Percentiles rank a stretch among this genome's conserved stretches.
phyloP scores from a whole-genome alignment of 2,888 invertebrate genomes.

The Andrena haemorrhoa region DNA sequence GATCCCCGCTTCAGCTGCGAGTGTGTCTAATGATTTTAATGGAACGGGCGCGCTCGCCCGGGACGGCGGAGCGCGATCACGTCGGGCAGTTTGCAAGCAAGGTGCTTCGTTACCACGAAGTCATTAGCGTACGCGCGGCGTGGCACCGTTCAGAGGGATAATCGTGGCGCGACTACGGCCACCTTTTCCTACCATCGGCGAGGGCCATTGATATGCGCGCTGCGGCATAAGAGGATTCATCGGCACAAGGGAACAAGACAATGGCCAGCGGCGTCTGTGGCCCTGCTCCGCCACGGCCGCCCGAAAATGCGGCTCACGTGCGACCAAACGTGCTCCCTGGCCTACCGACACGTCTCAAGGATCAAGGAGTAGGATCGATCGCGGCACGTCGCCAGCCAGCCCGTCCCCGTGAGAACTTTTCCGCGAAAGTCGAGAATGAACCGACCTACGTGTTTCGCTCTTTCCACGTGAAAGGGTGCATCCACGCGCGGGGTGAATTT shows the following conservation, averaged over 20 bases:
- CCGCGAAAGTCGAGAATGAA: constrained; percentile 22
- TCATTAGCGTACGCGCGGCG: constrained; percentile 58
- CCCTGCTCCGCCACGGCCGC: constrained; percentile 60
- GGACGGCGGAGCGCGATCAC: constrained; percentile 31
- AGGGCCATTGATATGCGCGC: constrained; percentile 67
- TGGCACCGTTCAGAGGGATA: constrained; percentile 34
- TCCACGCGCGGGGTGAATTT: not conserved
- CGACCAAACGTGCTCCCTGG: constrained; percentile 57
- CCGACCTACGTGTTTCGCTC: not conserved
- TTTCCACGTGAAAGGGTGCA: not conserved
- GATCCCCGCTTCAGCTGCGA: constrained; percentile 8
- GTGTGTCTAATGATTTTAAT: constrained; percentile 55
- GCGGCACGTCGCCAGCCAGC: constrained; percentile 32
- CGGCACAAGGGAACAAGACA: constrained; percentile 68
- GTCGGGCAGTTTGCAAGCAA: constrained; percentile 34
- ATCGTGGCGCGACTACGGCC: constrained; percentile 32
- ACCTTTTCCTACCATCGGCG: constrained; percentile 8
- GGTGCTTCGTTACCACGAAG: constrained; percentile 42
- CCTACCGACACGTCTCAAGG: constrained; percentile 37
- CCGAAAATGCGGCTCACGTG: constrained; percentile 75
- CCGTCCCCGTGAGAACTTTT: constrained; percentile 40
- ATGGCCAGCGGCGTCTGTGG: constrained; percentile 59
- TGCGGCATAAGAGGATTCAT: constrained; percentile 51
- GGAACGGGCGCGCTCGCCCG: constrained; percentile 39
- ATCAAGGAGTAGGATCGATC: constrained; percentile 52